Evolutionary conservation across 2,113 vertebrate genomes (phyloP).

Genomic region (Merops nubicus): DNA sequence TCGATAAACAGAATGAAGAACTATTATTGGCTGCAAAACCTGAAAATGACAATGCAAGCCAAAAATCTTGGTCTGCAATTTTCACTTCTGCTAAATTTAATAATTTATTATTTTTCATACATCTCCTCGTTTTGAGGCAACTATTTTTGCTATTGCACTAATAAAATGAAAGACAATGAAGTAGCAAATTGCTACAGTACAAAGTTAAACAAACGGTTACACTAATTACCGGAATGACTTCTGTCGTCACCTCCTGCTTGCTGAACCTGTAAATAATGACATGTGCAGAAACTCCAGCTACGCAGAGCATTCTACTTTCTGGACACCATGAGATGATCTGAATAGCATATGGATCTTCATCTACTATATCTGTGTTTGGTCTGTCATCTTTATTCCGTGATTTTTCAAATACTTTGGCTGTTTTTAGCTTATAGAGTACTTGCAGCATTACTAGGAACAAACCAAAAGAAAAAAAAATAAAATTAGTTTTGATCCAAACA

Average conservation of each 20-base stretch:
- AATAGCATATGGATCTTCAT: conserved; percentile 97
- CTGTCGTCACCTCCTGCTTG: conserved; percentile 93
- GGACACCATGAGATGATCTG: conserved; percentile 97
- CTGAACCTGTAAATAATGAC: conserved; percentile 97
- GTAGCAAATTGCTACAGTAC: background rate
- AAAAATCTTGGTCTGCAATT: background rate
- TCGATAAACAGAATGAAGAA: background rate
- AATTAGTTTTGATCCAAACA: conserved; percentile 5
- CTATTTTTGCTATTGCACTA: background rate
- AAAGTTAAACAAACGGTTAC: background rate
- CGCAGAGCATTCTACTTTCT: conserved; percentile 94
- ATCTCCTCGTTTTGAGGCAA: background rate
- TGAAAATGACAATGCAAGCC: background rate
- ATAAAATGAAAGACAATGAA: background rate
- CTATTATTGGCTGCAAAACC: background rate
- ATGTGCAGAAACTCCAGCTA: conserved; percentile 95
- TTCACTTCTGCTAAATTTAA: background rate
- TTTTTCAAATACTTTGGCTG: conserved; percentile 98
- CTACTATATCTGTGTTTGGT: conserved; percentile 89
- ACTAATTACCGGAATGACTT: conserved; percentile 89
- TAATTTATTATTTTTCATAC: background rate
- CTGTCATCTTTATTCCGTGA: conserved; percentile 92
- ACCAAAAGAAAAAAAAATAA: conserved; percentile 6
- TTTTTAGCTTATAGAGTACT: conserved; percentile 98
- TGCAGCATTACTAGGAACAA: conserved; percentile 91